These are phyloP conservation scores for Drosophila novamexicana DNA, from an alignment of 1,140 invertebrate genomes.

Conservation along the genomic window DNA sequence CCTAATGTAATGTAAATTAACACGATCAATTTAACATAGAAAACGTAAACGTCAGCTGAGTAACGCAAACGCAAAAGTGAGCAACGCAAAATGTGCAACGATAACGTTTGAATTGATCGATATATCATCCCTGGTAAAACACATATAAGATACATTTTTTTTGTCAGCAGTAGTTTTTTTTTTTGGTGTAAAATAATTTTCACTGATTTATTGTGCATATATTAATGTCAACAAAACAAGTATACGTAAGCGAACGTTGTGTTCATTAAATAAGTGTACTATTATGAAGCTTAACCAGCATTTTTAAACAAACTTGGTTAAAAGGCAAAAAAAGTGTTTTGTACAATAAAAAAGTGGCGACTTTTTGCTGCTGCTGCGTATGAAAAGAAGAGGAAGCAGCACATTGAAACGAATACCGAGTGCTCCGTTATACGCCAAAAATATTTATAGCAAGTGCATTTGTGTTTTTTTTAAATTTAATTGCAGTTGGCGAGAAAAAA, in stretches of 20 bases:
- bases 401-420: conserved; percentile 45
- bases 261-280: not conserved
- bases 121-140: conserved; percentile 24
- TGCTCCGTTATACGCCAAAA: conserved; percentile 19
- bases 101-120: conserved; percentile 21
- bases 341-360: conserved; percentile 51
- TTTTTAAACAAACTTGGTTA: conserved; percentile 11
- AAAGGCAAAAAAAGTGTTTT: conserved; percentile 27
- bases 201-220: conserved; percentile 41
- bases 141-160: conserved; percentile 26
- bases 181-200: conserved; percentile 43
- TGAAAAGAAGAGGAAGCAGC: conserved; percentile 39
- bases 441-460: conserved; percentile 54
- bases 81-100: conserved; percentile 8
- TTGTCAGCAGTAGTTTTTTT: too few relatives aligned
- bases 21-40: too few relatives aligned
- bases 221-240: conserved; percentile 35
- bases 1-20: too few relatives aligned
- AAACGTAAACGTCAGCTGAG: conserved; percentile 6
- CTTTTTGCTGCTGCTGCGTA: conserved; percentile 44
- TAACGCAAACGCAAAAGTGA: conserved; percentile 20
- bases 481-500: conserved; percentile 39
- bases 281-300: not conserved
- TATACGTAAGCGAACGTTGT: conserved; percentile 10
- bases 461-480: conserved; percentile 38